A percentile compares a stretch with the other conserved stretches of the same genome.
These are phyloP conservation scores for Cynodonichthys magdalenae DNA, from an alignment of 2,797 vertebrate species.

Conservation along the genomic window DNA sequence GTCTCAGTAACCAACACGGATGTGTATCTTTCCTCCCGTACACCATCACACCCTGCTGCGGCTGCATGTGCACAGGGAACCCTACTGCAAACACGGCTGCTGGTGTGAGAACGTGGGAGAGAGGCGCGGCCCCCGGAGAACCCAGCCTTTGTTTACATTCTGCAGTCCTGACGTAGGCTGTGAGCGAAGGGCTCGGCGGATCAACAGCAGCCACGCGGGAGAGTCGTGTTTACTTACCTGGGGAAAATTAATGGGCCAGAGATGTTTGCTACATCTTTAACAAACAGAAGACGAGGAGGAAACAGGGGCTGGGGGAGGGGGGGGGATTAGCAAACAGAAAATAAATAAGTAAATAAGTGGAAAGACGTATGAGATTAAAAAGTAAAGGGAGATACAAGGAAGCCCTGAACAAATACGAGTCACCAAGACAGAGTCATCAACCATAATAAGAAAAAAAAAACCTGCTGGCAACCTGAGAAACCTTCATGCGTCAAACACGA, in stretches of 20 bases:
- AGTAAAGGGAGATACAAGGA: background rate
- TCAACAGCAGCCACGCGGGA: constrained; percentile 57
- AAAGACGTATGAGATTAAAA: background rate
- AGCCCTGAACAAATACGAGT: background rate
- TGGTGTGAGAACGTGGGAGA: constrained; percentile 63
- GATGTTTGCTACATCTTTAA: constrained; percentile 46
- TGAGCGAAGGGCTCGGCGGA: constrained; percentile 38
- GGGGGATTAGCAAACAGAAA: background rate
- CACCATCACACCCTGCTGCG: constrained; percentile 23
- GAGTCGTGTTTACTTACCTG: constrained; percentile 71
- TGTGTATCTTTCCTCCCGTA: constrained; percentile 66
- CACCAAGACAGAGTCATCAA: background rate
- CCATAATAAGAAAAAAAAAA: no score
- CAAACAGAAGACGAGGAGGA: constrained; percentile 37
- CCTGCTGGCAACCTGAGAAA: constrained; percentile 38
- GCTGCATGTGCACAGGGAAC: constrained; percentile 39
- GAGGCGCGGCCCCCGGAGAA: constrained; percentile 57
- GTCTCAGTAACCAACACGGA: constrained; percentile 55
- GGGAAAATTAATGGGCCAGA: constrained; percentile 31
- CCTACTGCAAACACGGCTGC: constrained; percentile 61
- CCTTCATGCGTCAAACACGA: constrained; percentile 44
- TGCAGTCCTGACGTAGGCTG: constrained; percentile 73
- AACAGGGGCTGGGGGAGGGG: background rate
- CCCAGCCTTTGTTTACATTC: constrained; percentile 79
- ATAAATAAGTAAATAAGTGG: background rate